Evolutionary conservation across 1,140 invertebrate genomes (phyloP).

Genomic region (Halesus radiatus): DNA sequence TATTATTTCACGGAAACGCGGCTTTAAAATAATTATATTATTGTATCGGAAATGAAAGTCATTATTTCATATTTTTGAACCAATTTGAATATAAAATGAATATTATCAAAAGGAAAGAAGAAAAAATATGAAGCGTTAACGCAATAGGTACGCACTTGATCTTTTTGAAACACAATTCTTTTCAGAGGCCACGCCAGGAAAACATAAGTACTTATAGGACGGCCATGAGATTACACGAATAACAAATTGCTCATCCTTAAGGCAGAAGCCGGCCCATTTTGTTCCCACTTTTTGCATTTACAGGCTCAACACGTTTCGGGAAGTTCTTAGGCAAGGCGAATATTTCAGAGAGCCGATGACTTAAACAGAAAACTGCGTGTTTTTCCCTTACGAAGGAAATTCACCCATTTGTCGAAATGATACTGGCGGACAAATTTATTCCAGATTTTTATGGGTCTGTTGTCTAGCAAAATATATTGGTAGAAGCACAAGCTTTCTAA

Average conservation of each 20-base stretch:
- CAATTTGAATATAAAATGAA: no score
- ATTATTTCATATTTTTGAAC: no score
- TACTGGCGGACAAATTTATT: no score
- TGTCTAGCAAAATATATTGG: no score
- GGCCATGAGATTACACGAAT: constrained; percentile 5
- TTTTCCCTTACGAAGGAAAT: not conserved
- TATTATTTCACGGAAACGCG: no score
- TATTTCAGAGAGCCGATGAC: constrained; percentile 17
- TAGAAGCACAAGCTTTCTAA: no score
- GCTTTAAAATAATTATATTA: no score
- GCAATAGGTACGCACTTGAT: constrained; percentile 1
- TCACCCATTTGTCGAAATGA: no score
- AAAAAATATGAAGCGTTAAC: no score
- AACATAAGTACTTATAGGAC: not conserved
- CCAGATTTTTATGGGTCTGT: no score
- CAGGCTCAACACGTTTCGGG: constrained; percentile 28
- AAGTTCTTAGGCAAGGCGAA: constrained; percentile 27
- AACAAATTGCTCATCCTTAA: constrained; percentile 32
- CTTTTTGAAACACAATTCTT: constrained; percentile 5
- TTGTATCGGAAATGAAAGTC: no score
- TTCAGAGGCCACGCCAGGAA: not conserved
- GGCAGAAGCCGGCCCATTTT: not conserved
- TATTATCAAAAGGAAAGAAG: no score
- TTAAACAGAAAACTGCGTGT: constrained; percentile 3
- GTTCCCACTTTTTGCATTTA: constrained; percentile 29